These are phyloP conservation scores for Chironomus striatipennis DNA, from an alignment of 1,140 invertebrate genomes.

Conservation along the genomic window DNA sequence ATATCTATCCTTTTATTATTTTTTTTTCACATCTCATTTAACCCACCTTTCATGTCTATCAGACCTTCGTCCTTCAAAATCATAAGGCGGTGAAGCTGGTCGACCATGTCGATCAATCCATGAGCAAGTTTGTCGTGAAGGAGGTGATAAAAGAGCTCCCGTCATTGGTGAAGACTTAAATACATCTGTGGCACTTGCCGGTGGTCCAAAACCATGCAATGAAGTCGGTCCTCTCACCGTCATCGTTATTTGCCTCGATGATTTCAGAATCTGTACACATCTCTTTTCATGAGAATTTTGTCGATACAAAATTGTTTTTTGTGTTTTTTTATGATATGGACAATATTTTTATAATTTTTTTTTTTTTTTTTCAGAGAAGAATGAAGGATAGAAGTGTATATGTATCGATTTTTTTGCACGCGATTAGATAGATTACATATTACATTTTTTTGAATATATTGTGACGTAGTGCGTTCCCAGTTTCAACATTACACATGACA, in stretches of 20 bases:
- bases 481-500: not conserved
- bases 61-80: conserved; percentile 42
- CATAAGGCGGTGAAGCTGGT: conserved; percentile 73
- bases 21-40: not conserved
- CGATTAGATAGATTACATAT: too few species aligned
- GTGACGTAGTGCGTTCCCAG: not conserved
- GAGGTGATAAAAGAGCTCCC: conserved; percentile 46
- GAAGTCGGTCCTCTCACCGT: conserved; percentile 62
- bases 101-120: conserved; percentile 87
- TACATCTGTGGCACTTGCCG: conserved; percentile 30
- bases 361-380: not conserved
- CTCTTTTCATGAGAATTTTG: conserved; percentile 39
- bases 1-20: not conserved
- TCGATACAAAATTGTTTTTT: conserved; percentile 11
- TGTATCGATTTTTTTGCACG: too few species aligned
- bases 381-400: too few species aligned
- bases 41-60: conserved; percentile 37
- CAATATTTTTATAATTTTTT: not conserved
- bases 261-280: conserved; percentile 73
- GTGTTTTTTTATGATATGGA: not conserved
- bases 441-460: too few species aligned
- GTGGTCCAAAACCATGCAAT: conserved; percentile 41
- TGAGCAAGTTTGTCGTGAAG: conserved; percentile 67
- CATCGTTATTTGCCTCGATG: conserved; percentile 76
- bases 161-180: conserved; percentile 37